Percentiles rank a stretch among this genome's conserved stretches.
These are phyloP conservation scores for Rhodophaea formosa DNA, from an alignment of 2,888 invertebrate genomes.

Conservation along the genomic window DNA sequence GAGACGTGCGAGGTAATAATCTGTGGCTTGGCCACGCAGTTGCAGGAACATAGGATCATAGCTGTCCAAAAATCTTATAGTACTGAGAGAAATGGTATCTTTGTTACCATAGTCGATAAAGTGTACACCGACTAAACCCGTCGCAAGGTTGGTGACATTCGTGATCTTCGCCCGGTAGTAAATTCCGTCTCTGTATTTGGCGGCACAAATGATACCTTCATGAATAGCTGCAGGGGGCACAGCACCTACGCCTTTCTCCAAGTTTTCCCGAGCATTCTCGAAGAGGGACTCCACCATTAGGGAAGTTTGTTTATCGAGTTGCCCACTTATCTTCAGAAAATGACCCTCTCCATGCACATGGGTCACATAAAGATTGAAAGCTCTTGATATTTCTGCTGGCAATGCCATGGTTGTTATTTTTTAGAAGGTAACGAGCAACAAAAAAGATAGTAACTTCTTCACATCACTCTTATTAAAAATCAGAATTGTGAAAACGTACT, in stretches of 20 bases:
- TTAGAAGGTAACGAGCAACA: slow-evolving; percentile 23
- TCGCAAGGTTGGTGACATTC: slow-evolving; percentile 64
- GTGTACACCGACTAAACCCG: slow-evolving; percentile 82
- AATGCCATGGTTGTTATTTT: slow-evolving; percentile 53
- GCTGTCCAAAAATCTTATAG: slow-evolving; percentile 80
- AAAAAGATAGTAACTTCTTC: slow-evolving; percentile 38
- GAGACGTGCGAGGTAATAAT: slow-evolving; percentile 82
- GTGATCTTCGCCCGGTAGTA: slow-evolving; percentile 84
- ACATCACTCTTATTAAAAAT: slow-evolving; percentile 50
- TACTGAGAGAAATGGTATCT: slow-evolving; percentile 80
- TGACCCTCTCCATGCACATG: slow-evolving; percentile 85
- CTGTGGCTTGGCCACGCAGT: slow-evolving; percentile 80
- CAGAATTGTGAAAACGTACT: slow-evolving; percentile 41
- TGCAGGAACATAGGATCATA: slow-evolving; percentile 73
- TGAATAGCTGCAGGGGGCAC: slow-evolving; percentile 73
- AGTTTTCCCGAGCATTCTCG: slow-evolving; percentile 56
- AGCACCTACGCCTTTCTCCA: slow-evolving; percentile 68
- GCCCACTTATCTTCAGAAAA: slow-evolving; percentile 87
- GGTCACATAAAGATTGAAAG: slow-evolving; percentile 81
- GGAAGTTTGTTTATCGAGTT: slow-evolving; percentile 81
- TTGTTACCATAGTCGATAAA: slow-evolving; percentile 86
- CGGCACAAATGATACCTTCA: slow-evolving; percentile 82
- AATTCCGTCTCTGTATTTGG: slow-evolving; percentile 84
- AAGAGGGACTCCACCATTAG: slow-evolving; percentile 80
- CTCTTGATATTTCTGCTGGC: slow-evolving; percentile 53